Evolutionary conservation across 2,888 invertebrate species (phyloP).

Genomic region (Esperia sulphurella): DNA sequence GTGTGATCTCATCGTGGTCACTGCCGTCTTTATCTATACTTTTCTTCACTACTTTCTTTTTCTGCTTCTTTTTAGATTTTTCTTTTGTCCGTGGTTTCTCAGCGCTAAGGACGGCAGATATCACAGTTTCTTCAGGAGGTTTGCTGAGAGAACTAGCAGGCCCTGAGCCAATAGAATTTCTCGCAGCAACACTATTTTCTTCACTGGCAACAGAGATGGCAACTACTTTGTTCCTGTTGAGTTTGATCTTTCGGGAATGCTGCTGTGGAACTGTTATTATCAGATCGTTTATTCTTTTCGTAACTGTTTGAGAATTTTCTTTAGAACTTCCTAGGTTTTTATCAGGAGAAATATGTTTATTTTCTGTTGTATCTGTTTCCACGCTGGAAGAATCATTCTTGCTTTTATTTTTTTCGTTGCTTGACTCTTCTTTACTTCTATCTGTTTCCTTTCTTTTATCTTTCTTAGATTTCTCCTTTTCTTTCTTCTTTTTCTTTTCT

Average conservation of each 20-base stretch:
- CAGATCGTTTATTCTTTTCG: slow-evolving; percentile 49
- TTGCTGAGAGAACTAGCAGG: background rate
- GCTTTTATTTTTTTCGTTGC: background rate
- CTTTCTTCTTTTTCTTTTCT: slow-evolving; percentile 7
- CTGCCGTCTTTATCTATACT: slow-evolving; percentile 44
- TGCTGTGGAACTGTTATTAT: slow-evolving; percentile 58
- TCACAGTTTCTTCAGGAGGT: background rate
- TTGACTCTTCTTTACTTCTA: background rate
- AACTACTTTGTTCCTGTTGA: slow-evolving; percentile 48
- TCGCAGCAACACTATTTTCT: slow-evolving; percentile 2
- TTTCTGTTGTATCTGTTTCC: background rate
- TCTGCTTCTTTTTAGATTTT: slow-evolving; percentile 54
- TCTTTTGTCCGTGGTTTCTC: slow-evolving; percentile 23
- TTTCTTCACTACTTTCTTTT: slow-evolving; percentile 42
- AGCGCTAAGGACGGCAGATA: slow-evolving; percentile 25
- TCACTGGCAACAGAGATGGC: slow-evolving; percentile 13
- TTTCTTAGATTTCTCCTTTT: slow-evolving; percentile 2
- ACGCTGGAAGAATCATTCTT: background rate
- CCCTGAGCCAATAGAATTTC: background rate
- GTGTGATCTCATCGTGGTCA: slow-evolving; percentile 67
- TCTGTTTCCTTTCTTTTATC: background rate
- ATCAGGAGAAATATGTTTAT: background rate
- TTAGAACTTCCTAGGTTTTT: background rate
- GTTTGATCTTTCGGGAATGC: slow-evolving; percentile 55
- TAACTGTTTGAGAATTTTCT: slow-evolving; percentile 26